phyloP scores from a whole-genome alignment of 2,888 invertebrate species.

The Acronicta alni region DNA sequence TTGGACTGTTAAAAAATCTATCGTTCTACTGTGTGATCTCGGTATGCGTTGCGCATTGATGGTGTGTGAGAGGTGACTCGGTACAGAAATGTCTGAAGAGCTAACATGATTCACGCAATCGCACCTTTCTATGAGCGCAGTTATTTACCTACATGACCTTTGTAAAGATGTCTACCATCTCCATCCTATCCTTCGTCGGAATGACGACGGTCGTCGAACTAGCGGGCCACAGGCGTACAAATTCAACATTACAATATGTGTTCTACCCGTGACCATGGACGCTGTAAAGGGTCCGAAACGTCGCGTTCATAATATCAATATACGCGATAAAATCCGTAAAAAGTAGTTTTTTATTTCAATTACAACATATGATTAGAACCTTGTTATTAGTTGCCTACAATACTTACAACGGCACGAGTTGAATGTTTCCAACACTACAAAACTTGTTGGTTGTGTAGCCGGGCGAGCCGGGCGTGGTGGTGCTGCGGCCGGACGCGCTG shows the following conservation, averaged over 20 bases:
- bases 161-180: not conserved
- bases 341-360: too few relatives aligned
- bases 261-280: too few relatives aligned
- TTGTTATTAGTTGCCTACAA: not conserved
- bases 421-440: slow-evolving; percentile 4
- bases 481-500: slow-evolving; percentile 89
- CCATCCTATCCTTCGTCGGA: not conserved
- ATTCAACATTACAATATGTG: not conserved
- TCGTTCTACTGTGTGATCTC: not conserved
- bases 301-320: too few relatives aligned
- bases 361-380: too few relatives aligned
- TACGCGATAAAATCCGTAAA: too few relatives aligned
- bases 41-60: not conserved
- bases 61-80: not conserved
- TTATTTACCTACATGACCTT: not conserved
- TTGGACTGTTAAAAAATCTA: slow-evolving; percentile 4
- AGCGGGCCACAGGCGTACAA: not conserved
- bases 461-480: slow-evolving; percentile 83
- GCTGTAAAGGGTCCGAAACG: too few relatives aligned
- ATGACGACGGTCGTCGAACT: not conserved
- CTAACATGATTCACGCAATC: not conserved
- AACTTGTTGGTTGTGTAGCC: slow-evolving; percentile 63
- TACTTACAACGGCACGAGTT: not conserved
- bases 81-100: not conserved
- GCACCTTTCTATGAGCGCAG: not conserved